phyloP scores from a whole-genome alignment of 2,888 invertebrate species.

The Platynereis dumerilii region DNA sequence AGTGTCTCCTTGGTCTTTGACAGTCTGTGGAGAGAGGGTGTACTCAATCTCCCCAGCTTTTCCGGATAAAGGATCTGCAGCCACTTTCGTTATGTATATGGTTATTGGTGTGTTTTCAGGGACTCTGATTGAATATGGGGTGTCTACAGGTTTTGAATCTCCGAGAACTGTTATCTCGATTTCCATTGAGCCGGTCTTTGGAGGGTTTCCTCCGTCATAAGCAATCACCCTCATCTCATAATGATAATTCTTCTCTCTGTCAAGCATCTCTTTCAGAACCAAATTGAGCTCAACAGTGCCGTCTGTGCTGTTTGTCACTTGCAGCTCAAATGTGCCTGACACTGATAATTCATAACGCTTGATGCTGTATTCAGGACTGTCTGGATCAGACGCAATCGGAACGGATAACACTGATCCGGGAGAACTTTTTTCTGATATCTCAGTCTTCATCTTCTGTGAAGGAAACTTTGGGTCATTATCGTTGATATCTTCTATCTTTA shows the following conservation, averaged over 20 bases:
- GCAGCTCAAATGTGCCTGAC: slow-evolving; percentile 10
- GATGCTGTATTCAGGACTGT: slow-evolving; percentile 15
- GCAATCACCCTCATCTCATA: slow-evolving; percentile 20
- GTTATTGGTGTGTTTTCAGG: slow-evolving; percentile 14
- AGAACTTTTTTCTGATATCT: slow-evolving; percentile 22
- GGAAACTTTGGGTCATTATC: slow-evolving; percentile 94
- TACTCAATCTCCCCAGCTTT: slow-evolving; percentile 13
- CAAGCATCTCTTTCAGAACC: slow-evolving; percentile 10
- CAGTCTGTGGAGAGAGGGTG: slow-evolving; percentile 7
- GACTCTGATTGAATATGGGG: slow-evolving; percentile 9
- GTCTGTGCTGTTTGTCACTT: slow-evolving; percentile 4
- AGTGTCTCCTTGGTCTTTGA: slow-evolving; percentile 8
- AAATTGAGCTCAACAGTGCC: slow-evolving; percentile 11
- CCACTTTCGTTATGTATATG: slow-evolving; percentile 8
- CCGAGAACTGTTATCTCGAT: slow-evolving; percentile 21
- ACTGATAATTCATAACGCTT: slow-evolving; percentile 8
- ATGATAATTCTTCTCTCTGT: slow-evolving; percentile 15
- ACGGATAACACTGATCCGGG: slow-evolving; percentile 16
- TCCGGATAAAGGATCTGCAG: slow-evolving; percentile 15
- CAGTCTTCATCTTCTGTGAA: slow-evolving; percentile 25
- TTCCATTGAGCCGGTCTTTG: slow-evolving; percentile 7
- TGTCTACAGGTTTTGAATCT: slow-evolving; percentile 10
- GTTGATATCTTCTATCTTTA: slow-evolving; percentile 91
- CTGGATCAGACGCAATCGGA: slow-evolving; percentile 24
- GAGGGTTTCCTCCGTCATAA: slow-evolving; percentile 17